phyloP scores from a whole-genome alignment of 1,140 invertebrate genomes.

The Lutraria rhynchaena region DNA sequence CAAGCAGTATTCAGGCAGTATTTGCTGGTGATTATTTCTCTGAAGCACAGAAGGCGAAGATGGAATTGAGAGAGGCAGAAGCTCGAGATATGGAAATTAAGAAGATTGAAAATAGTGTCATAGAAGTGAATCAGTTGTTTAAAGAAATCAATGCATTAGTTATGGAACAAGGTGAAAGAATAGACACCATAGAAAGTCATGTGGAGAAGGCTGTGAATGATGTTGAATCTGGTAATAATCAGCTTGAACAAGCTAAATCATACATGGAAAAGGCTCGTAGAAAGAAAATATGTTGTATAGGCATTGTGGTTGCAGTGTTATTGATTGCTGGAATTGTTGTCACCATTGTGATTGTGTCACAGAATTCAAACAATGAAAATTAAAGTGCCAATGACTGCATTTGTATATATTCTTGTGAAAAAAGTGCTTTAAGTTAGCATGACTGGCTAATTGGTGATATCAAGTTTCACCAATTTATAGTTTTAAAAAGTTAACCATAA shows the following conservation, averaged over 20 bases:
- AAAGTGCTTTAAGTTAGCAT: too few species aligned
- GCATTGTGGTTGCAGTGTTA: constrained; percentile 35
- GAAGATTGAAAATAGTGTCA: constrained; percentile 56
- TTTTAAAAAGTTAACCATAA: too few species aligned
- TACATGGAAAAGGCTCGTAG: constrained; percentile 39
- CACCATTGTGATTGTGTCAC: constrained; percentile 39
- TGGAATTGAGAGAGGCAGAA: constrained; percentile 52
- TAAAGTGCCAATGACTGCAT: too few species aligned
- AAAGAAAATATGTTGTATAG: constrained; percentile 51
- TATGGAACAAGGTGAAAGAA: constrained; percentile 54
- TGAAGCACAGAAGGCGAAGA: constrained; percentile 37
- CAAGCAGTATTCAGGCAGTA: constrained; percentile 35
- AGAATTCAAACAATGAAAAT: too few species aligned
- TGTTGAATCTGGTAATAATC: constrained; percentile 29
- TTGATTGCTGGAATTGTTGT: constrained; percentile 41
- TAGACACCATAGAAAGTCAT: constrained; percentile 46
- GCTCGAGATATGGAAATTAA: constrained; percentile 47
- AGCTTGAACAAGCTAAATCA: constrained; percentile 30
- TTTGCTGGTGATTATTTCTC: constrained; percentile 50
- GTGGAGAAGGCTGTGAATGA: constrained; percentile 13
- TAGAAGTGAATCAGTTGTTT: constrained; percentile 53
- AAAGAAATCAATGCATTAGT: constrained; percentile 58
- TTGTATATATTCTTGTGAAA: too few species aligned
- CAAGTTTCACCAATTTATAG: too few species aligned
- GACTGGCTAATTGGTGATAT: too few species aligned